phyloP scores from a whole-genome alignment of 1,140 invertebrate species.

The Hycleus cichorii region DNA sequence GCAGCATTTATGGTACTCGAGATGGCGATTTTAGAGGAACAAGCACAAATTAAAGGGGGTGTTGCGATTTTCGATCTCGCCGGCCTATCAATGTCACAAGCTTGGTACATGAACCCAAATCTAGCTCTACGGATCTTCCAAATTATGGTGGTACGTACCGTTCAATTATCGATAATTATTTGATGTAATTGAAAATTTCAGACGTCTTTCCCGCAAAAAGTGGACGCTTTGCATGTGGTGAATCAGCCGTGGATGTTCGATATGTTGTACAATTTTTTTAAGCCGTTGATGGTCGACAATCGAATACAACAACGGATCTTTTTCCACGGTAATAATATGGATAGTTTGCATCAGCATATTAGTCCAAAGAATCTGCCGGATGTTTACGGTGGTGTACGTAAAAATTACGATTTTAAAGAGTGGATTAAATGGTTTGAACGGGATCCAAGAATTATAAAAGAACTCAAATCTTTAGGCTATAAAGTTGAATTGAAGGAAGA shows the following conservation, averaged over 20 bases:
- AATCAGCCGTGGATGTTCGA: conserved; percentile 73
- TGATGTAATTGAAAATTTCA: conserved; percentile 34
- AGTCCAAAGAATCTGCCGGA: conserved; percentile 62
- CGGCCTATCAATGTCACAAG: conserved; percentile 57
- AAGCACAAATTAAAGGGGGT: conserved; percentile 61
- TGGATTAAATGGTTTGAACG: conserved; percentile 59
- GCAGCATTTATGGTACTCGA: conserved; percentile 60
- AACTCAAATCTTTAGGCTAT: conserved; percentile 55
- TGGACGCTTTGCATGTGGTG: conserved; percentile 64
- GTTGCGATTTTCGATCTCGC: conserved; percentile 63
- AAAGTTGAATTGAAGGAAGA: conserved; percentile 18
- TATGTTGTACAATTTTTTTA: conserved; percentile 65
- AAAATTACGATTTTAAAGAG: conserved; percentile 60
- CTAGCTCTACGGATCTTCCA: conserved; percentile 54
- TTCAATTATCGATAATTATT: not conserved
- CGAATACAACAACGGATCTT: conserved; percentile 58
- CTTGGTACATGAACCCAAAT: conserved; percentile 59
- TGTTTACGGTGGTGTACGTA: conserved; percentile 57
- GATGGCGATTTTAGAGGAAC: conserved; percentile 59
- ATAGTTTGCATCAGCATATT: conserved; percentile 66
- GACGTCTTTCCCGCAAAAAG: conserved; percentile 63
- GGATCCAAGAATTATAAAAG: conserved; percentile 50
- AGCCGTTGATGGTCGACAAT: conserved; percentile 56
- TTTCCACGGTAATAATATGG: conserved; percentile 65
- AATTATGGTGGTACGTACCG: conserved; percentile 50